A percentile compares a stretch with the other conserved stretches of the same genome.
Conservation (phyloP, 2,113 vertebrate genomes). For the Acanthisitta chloris region DNA sequence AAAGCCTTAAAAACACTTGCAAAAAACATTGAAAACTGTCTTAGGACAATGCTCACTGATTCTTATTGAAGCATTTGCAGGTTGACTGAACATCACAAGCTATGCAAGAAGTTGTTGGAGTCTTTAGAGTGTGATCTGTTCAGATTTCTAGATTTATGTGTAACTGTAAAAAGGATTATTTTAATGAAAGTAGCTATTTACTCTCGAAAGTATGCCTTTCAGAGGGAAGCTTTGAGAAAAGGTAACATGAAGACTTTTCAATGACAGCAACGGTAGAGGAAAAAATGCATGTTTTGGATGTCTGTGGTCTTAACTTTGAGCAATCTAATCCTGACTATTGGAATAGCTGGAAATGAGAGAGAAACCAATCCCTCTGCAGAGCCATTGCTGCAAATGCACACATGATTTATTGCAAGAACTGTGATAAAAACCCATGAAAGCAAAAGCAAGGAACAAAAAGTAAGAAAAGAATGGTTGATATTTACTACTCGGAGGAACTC, state of each 20-base stretch:
- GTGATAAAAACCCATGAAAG: background rate
- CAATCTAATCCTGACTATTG: background rate
- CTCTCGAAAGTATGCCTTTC: background rate
- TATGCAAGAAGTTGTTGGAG: background rate
- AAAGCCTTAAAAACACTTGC: background rate
- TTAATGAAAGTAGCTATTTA: background rate
- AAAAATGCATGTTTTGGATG: background rate
- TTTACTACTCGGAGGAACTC: background rate
- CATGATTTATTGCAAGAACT: background rate
- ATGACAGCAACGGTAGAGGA: background rate
- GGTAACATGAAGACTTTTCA: background rate
- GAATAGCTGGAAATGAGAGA: background rate
- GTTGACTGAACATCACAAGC: background rate
- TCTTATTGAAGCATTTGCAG: background rate
- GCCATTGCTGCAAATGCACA: background rate
- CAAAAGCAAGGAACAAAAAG: background rate
- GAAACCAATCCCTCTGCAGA: background rate
- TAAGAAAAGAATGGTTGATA: background rate
- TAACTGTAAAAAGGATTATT: background rate
- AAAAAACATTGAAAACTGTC: background rate
- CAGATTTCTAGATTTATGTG: background rate
- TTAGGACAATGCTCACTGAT: background rate
- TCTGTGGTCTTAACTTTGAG: background rate
- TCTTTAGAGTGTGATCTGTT: background rate
- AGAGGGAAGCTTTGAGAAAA: background rate